Evolutionary conservation across 92 coral and sea anemone genomes (phyloP).

Genomic region (Porites lobata): DNA sequence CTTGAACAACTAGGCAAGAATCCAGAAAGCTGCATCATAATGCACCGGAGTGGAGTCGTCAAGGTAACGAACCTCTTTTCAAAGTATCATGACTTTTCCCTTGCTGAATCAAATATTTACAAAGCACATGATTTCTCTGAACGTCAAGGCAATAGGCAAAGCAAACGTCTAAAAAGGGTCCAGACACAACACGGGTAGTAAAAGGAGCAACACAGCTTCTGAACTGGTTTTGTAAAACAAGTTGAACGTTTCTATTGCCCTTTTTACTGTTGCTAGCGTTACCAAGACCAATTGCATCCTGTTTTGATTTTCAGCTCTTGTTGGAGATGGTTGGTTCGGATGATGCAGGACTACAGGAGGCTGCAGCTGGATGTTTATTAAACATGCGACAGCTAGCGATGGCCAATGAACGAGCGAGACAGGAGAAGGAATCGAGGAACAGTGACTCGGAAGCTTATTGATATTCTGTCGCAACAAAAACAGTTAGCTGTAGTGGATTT

Average conservation of each 20-base stretch:
- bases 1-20: slow-evolving; percentile 83
- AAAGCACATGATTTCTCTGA: too few species aligned
- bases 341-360: slow-evolving; percentile 88
- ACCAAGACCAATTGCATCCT: neutral
- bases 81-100: neutral
- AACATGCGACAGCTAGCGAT: slow-evolving; percentile 89
- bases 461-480: neutral
- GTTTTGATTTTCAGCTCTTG: slow-evolving; percentile 61
- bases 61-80: slow-evolving; percentile 57
- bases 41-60: slow-evolving; percentile 92
- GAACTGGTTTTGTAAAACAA: neutral
- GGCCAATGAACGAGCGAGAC: slow-evolving; percentile 81
- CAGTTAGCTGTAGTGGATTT: neutral
- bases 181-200: too few species aligned
- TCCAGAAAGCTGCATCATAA: slow-evolving; percentile 89
- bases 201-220: neutral
- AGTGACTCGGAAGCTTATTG: slow-evolving; percentile 9
- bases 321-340: slow-evolving; percentile 95
- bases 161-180: too few species aligned
- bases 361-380: slow-evolving; percentile 92
- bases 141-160: too few species aligned
- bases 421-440: slow-evolving; percentile 31
- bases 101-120: too few species aligned
- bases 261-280: too few species aligned
- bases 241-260: neutral